Percentiles rank a stretch among this genome's conserved stretches.
Conservation (phyloP, 2,888 invertebrate genomes). For the Athripsodes cinereus region DNA sequence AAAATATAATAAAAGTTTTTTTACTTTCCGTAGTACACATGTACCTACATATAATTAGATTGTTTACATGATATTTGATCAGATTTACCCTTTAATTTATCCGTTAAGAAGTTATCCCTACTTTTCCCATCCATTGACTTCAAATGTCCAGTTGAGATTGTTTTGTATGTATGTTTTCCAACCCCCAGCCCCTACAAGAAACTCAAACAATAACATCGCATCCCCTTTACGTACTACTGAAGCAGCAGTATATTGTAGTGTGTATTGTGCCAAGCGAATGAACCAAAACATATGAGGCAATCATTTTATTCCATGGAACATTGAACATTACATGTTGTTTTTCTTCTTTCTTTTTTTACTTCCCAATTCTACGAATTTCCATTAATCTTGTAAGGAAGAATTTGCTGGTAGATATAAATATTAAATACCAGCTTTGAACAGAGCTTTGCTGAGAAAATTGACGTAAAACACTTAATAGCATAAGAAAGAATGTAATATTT, state of each 20-base stretch:
- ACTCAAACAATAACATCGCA: neutral
- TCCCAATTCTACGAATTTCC: neutral
- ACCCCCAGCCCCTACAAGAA: neutral
- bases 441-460: no score
- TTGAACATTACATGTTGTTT: neutral
- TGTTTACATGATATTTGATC: neutral
- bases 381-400: neutral
- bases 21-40: no score
- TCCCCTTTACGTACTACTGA: no score
- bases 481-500: no score
- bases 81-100: neutral
- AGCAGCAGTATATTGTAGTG: no score
- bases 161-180: neutral
- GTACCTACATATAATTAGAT: no score
- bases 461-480: no score
- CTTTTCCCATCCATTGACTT: constrained; percentile 1
- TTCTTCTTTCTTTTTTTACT: neutral
- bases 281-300: neutral
- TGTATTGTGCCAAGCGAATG: neutral
- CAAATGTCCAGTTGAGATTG: neutral
- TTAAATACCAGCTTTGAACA: neutral
- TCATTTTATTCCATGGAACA: neutral
- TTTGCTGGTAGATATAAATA: neutral
- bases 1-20: neutral
- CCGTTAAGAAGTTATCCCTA: neutral